These are phyloP conservation scores for Listronotus oregonensis DNA, from an alignment of 1,140 invertebrate species.

Conservation along the genomic window DNA sequence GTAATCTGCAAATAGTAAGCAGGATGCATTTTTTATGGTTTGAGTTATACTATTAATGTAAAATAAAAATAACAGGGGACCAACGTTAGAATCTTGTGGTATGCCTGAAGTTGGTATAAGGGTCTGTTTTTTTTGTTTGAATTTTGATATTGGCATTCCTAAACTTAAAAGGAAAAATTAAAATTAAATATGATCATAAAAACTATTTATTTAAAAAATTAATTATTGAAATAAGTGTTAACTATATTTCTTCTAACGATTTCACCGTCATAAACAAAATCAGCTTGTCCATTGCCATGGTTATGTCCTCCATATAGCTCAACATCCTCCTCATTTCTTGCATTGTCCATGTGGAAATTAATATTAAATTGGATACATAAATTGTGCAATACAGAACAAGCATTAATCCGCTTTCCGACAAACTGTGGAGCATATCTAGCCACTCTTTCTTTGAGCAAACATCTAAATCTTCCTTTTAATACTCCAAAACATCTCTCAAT, in stretches of 20 bases:
- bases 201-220: background rate
- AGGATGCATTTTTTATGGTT: too few relatives aligned
- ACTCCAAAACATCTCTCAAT: background rate
- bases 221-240: background rate
- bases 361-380: background rate
- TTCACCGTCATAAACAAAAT: background rate
- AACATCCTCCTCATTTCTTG: background rate
- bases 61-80: too few relatives aligned
- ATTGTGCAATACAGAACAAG: conserved; percentile 1
- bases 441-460: background rate
- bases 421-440: background rate
- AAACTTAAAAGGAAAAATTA: too few relatives aligned
- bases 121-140: too few relatives aligned
- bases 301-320: background rate
- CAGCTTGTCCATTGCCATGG: background rate
- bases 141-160: too few relatives aligned
- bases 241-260: background rate
- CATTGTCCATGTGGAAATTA: background rate
- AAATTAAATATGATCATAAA: background rate
- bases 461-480: background rate
- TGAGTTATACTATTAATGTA: too few relatives aligned
- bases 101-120: too few relatives aligned
- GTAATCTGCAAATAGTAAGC: too few relatives aligned
- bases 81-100: too few relatives aligned
- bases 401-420: background rate